phyloP scores from a whole-genome alignment of 2,888 invertebrate genomes.

The Caenorhabditis parvicauda region DNA sequence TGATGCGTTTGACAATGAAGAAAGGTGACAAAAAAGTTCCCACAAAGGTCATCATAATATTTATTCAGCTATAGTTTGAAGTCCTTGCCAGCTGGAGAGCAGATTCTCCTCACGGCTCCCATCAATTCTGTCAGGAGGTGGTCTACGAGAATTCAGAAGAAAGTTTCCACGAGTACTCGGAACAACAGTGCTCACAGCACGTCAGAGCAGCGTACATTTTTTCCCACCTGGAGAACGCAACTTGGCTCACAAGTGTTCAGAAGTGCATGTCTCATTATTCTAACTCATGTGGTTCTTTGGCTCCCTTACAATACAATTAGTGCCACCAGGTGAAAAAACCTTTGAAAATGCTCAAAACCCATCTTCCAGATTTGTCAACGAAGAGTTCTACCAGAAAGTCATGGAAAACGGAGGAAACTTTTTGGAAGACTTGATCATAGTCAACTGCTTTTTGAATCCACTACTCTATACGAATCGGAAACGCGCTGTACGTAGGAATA shows the following conservation, averaged over 20 bases:
- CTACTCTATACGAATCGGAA: slow-evolving; percentile 41
- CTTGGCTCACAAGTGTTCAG: slow-evolving; percentile 48
- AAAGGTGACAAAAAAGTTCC: background rate
- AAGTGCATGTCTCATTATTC: slow-evolving; percentile 48
- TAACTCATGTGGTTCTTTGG: slow-evolving; percentile 50
- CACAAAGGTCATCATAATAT: no score
- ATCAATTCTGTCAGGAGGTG: no score
- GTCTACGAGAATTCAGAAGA: no score
- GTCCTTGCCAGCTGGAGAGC: no score
- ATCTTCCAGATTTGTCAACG: slow-evolving; percentile 31
- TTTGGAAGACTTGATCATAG: slow-evolving; percentile 52
- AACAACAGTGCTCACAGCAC: background rate
- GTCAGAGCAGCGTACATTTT: background rate
- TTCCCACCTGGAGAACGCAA: slow-evolving; percentile 20
- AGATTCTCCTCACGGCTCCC: no score
- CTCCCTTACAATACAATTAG: slow-evolving; percentile 53
- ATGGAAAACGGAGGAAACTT: slow-evolving; percentile 40
- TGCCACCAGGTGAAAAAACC: slow-evolving; percentile 23
- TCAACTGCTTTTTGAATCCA: slow-evolving; percentile 55
- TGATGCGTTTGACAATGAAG: background rate
- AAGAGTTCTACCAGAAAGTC: slow-evolving; percentile 23
- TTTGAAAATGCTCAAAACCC: no score
- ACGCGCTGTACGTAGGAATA: background rate
- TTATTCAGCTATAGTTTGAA: no score
- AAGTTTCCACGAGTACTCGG: no score